Evolutionary conservation across 2,113 vertebrate species (phyloP), one percentile per base, ranked within the genome.

Genomic region (human (Homo sapiens)): DNA sequence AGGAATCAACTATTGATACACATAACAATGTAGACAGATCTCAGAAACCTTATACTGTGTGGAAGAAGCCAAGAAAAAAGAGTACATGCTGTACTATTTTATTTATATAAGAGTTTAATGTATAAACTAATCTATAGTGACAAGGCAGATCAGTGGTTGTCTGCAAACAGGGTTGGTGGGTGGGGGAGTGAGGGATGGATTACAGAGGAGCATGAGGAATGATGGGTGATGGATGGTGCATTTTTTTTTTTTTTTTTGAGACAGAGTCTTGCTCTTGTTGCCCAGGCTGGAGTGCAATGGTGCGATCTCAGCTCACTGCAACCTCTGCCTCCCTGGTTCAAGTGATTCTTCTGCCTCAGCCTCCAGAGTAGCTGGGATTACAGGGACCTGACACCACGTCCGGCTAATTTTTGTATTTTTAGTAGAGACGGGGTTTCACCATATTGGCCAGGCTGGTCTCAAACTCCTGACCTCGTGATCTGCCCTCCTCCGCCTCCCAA

Each of bases 81-180:
- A 75, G 70, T 73, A 32, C 18, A 7, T 38, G 25, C 32, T 66
- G 13, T 79, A 50, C 17, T 89, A 72, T 72, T 38, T 94, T 50
- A 83, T 86, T 81, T 38, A 40, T 48, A 48, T 90, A 79, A 87
- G 93, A 93, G 45, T 93, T 85, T 57, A 83, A 43, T 80, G 17
- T 76, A 12, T 88, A 75, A 83, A 72, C 30, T 50, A 40, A 75
- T 75, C 8, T 27, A n/a, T 64, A 55, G 43, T 64, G 78, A 76
- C 17, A 89, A 78, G 66, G 32, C 40, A 79, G 85, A 11, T 40
- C 45, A 55, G 38, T 66, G 50, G 50, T 50, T 78, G 23, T 22
- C 40, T 3, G 16, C 25, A 32, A 93, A 32, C 3, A 70, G 70
- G 45, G 43, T 20, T 40, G 61, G 75, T 40, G 27, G 45, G 22